phyloP scores from a whole-genome alignment of 2,888 invertebrate species.

The Tuberolachnus salignus region DNA sequence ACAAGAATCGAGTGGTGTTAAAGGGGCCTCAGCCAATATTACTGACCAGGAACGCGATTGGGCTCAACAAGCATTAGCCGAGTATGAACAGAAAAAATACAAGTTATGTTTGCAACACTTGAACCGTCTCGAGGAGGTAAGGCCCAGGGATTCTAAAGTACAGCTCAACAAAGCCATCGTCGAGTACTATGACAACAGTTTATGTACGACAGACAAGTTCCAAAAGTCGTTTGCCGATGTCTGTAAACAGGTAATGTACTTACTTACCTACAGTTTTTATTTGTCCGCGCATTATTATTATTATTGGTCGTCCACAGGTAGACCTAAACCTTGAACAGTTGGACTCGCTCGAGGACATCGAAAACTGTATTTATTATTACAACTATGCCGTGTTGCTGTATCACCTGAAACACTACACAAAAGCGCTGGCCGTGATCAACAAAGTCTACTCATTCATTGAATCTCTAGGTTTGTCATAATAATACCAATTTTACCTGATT shows the following conservation, averaged over 20 bases:
- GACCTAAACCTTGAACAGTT: conserved; percentile 64
- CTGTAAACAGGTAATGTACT: conserved; percentile 64
- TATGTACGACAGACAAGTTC: conserved; percentile 76
- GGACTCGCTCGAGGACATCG: conserved; percentile 70
- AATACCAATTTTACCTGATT: not conserved
- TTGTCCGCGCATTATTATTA: not conserved
- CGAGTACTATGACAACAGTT: conserved; percentile 77
- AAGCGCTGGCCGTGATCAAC: conserved; percentile 70
- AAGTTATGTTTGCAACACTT: conserved; percentile 68
- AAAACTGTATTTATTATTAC: conserved; percentile 73
- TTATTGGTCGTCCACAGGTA: conserved; percentile 59
- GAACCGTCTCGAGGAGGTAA: conserved; percentile 70
- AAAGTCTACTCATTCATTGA: conserved; percentile 72
- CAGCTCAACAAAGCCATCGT: conserved; percentile 83
- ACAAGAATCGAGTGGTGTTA: conserved; percentile 14
- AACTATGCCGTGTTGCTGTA: conserved; percentile 81
- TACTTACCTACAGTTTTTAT: too few species aligned
- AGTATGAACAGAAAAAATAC: conserved; percentile 66
- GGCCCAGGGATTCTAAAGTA: conserved; percentile 74
- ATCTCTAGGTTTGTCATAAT: conserved; percentile 68
- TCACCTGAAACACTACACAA: conserved; percentile 76
- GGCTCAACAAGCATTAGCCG: conserved; percentile 68
- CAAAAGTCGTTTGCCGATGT: conserved; percentile 72
- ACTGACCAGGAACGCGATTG: conserved; percentile 68
- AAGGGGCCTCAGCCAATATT: conserved; percentile 38